These are phyloP conservation scores for Centropus unirufus DNA, from an alignment of 2,113 vertebrate species.

Conservation along the genomic window DNA sequence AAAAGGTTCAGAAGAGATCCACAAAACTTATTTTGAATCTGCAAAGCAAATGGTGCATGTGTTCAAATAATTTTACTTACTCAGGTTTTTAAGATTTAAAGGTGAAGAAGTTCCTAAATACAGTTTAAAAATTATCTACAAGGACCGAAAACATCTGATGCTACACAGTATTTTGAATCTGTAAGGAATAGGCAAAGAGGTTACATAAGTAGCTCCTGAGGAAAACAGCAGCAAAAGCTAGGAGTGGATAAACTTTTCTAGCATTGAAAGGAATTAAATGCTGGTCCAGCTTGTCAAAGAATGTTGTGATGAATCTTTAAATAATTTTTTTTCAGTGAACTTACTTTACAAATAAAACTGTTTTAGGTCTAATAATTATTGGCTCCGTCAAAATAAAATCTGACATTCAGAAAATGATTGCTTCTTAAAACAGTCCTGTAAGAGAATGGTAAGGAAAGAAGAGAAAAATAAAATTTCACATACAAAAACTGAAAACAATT, in stretches of 20 bases:
- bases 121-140: not conserved
- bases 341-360: not conserved
- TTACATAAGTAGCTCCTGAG: not conserved
- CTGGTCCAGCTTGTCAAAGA: not conserved
- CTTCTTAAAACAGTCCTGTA: not conserved
- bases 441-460: not conserved
- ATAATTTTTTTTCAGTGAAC: not conserved
- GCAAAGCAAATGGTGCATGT: not conserved
- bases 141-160: not conserved
- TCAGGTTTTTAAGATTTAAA: not conserved
- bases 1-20: not conserved
- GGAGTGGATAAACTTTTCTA: not conserved
- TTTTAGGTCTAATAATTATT: not conserved
- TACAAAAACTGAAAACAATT: not conserved
- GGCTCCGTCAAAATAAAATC: not conserved
- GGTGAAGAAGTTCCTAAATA: not conserved
- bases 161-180: not conserved
- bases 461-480: not conserved
- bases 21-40: not conserved
- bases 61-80: not conserved
- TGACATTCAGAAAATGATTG: not conserved
- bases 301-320: not conserved
- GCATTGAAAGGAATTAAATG: not conserved
- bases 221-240: not conserved
- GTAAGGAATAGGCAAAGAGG: not conserved